Evolutionary conservation across 2,797 vertebrate species (phyloP).

Genomic region (Catharus ustulatus): DNA sequence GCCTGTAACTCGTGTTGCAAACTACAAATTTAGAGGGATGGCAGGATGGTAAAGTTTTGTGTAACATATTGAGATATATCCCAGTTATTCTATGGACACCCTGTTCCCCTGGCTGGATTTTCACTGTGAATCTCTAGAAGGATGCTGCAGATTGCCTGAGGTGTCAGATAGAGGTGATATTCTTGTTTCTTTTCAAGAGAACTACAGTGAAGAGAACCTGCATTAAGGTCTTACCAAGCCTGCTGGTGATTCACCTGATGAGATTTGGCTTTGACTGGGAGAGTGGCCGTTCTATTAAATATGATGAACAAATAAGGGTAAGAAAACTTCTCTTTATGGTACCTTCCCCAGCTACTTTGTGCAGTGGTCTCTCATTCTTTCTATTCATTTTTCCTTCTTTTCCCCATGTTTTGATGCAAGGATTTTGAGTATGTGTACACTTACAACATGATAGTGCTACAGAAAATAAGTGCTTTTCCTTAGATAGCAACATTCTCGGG

Average conservation of each 20-base stretch:
- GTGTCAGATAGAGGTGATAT: slow-evolving; percentile 20
- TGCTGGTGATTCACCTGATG: slow-evolving; percentile 98
- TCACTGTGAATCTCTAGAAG: neutral
- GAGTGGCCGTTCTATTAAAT: slow-evolving; percentile 97
- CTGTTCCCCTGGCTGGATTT: neutral
- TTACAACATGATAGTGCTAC: neutral
- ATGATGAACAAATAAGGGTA: slow-evolving; percentile 97
- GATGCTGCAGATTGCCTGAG: neutral
- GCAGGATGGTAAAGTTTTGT: neutral
- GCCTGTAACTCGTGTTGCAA: neutral
- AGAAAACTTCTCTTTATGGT: neutral
- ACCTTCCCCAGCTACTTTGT: rapidly evolving
- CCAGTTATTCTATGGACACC: neutral
- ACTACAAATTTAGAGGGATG: neutral
- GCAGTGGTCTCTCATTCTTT: neutral
- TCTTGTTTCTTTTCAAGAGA: slow-evolving; percentile 82
- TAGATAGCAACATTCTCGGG: neutral
- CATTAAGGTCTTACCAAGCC: slow-evolving; percentile 93
- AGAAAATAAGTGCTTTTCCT: neutral
- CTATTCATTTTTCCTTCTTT: neutral
- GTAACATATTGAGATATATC: rapidly evolving
- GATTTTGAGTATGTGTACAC: neutral
- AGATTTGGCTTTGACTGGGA: slow-evolving; percentile 99
- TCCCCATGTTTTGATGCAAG: rapidly evolving
- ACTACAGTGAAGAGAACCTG: slow-evolving; percentile 98